Evolutionary conservation across 2,888 invertebrate species (phyloP).

Genomic region (Panzeria rudis): DNA sequence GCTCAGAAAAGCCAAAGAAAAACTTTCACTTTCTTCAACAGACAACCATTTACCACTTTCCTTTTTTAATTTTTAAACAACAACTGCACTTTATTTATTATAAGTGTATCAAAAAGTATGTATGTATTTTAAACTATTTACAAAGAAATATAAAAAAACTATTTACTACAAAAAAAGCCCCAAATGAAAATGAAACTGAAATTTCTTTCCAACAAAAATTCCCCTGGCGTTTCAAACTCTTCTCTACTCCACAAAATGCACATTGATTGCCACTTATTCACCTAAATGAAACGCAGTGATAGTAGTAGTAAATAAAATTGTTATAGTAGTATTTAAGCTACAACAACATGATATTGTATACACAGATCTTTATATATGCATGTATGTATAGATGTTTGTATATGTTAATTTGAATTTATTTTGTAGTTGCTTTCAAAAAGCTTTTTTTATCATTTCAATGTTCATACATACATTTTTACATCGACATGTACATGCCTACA

Average conservation of each 20-base stretch:
- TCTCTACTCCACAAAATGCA: neutral
- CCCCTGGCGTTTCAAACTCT: constrained; percentile 26
- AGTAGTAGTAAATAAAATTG: constrained; percentile 50
- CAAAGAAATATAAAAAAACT: constrained; percentile 49
- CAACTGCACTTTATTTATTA: constrained; percentile 16
- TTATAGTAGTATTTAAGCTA: constrained; percentile 13
- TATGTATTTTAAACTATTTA: constrained; percentile 34
- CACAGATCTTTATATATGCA: neutral
- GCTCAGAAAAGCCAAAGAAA: neutral
- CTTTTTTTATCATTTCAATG: constrained; percentile 30
- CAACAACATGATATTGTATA: neutral
- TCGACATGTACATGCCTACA: neutral
- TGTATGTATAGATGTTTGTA: neutral
- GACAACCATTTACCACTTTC: constrained; percentile 73
- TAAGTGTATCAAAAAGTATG: neutral
- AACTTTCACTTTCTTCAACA: constrained; percentile 68
- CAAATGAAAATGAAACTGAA: constrained; percentile 83
- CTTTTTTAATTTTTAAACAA: constrained; percentile 73
- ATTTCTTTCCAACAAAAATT: constrained; percentile 71
- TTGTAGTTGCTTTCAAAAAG: constrained; percentile 29
- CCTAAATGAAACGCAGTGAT: constrained; percentile 12
- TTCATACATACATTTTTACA: neutral
- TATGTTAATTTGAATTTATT: constrained; percentile 36
- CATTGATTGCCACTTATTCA: constrained; percentile 21
- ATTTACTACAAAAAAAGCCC: neutral